phyloP scores from a whole-genome alignment of 2,797 vertebrate species.

The Bradypus variegatus region DNA sequence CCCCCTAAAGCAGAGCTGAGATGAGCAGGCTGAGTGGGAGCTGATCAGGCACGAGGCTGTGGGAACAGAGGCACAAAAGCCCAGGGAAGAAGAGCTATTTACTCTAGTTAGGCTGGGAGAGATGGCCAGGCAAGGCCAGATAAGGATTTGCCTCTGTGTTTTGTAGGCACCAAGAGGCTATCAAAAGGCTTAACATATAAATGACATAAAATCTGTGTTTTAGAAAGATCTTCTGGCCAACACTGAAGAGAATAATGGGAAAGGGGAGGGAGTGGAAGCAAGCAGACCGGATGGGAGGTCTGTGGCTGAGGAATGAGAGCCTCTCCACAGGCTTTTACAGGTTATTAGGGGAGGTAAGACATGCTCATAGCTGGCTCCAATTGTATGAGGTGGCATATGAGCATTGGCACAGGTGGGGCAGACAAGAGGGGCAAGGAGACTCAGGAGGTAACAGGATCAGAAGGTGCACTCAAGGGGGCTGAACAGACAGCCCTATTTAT shows the following conservation, averaged over 20 bases:
- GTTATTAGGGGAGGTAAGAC: background rate
- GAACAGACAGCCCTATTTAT: too few species aligned
- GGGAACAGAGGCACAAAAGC: background rate
- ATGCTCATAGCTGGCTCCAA: background rate
- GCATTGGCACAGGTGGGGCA: background rate
- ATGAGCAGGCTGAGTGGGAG: background rate
- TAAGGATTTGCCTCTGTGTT: background rate
- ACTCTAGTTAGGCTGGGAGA: background rate
- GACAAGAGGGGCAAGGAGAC: background rate
- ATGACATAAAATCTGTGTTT: background rate
- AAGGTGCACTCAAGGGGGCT: background rate
- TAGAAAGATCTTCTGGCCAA: background rate
- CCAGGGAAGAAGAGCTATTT: background rate
- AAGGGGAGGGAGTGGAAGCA: background rate
- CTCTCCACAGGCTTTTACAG: background rate
- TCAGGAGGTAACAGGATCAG: background rate
- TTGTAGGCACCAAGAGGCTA: background rate
- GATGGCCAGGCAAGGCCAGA: background rate
- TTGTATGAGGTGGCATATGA: background rate
- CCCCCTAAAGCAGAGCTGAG: background rate
- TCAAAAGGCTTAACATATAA: background rate
- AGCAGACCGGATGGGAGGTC: background rate
- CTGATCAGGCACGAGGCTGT: background rate
- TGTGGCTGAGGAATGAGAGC: background rate
- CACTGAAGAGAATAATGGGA: background rate